Conservation (phyloP, 2,888 invertebrate species). For the Drosophila cognata region DNA sequence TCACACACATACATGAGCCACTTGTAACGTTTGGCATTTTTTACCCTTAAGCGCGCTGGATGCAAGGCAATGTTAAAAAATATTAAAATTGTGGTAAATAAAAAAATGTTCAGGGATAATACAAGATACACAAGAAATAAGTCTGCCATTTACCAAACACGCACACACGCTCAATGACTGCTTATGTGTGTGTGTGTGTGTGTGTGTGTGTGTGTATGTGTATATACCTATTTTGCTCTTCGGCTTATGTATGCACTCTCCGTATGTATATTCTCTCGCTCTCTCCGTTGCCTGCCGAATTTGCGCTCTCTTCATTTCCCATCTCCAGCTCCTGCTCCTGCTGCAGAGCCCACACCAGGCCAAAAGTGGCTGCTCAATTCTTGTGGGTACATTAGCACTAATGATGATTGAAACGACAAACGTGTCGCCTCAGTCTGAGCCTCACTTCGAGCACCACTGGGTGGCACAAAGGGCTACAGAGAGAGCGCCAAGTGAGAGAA, state of each 20-base stretch:
- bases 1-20: conserved; percentile 33
- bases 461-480: background rate
- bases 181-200: conserved; percentile 6
- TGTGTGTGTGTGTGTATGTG: no score
- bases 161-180: conserved; percentile 4
- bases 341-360: conserved; percentile 34
- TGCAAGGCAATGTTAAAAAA: conserved; percentile 56
- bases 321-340: background rate
- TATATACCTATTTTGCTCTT: conserved; percentile 18
- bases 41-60: conserved; percentile 60
- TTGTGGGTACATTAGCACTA: conserved; percentile 86
- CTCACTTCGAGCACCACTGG: conserved; percentile 15
- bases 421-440: conserved; percentile 67
- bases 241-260: conserved; percentile 5
- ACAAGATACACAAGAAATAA: conserved; percentile 32
- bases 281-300: conserved; percentile 9
- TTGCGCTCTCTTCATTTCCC: conserved; percentile 8
- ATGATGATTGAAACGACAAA: conserved; percentile 85
- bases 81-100: conserved; percentile 79
- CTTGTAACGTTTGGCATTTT: conserved; percentile 58
- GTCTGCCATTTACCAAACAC: conserved; percentile 26
- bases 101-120: conserved; percentile 59
- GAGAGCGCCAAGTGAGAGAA: conserved; percentile 10
- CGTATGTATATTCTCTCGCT: conserved; percentile 22
- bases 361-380: conserved; percentile 82